phyloP scores from a whole-genome alignment of 2,888 invertebrate species.

The Chalcosyrphus nemorum region DNA sequence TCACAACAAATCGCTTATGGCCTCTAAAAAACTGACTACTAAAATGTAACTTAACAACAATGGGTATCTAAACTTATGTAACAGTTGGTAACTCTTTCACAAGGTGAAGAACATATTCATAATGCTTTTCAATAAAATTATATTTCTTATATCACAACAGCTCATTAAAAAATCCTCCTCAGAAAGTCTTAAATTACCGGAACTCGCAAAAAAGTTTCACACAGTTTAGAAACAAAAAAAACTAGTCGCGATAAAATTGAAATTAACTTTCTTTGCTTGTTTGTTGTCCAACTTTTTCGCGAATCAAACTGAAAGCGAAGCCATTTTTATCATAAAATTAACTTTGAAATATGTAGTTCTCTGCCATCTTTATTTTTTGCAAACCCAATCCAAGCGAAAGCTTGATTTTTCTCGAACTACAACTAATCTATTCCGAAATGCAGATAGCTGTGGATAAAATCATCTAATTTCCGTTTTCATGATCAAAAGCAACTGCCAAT shows the following conservation, averaged over 20 bases:
- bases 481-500: background rate
- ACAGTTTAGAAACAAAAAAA: background rate
- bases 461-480: background rate
- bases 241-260: background rate
- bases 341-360: background rate
- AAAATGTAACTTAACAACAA: background rate
- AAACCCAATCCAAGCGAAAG: background rate
- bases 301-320: background rate
- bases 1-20: too few species aligned
- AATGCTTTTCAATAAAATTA: background rate
- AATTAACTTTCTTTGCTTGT: conserved; percentile 9
- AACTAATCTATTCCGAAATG: background rate
- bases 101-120: background rate
- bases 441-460: background rate
- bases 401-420: background rate
- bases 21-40: too few species aligned
- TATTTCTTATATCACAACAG: background rate
- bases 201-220: background rate
- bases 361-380: background rate
- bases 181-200: background rate
- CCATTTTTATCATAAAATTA: background rate
- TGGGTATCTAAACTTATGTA: background rate
- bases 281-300: background rate
- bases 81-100: background rate
- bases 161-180: background rate